phyloP scores from a whole-genome alignment of 2,113 vertebrate species.

The Sigmodon hispidus region DNA sequence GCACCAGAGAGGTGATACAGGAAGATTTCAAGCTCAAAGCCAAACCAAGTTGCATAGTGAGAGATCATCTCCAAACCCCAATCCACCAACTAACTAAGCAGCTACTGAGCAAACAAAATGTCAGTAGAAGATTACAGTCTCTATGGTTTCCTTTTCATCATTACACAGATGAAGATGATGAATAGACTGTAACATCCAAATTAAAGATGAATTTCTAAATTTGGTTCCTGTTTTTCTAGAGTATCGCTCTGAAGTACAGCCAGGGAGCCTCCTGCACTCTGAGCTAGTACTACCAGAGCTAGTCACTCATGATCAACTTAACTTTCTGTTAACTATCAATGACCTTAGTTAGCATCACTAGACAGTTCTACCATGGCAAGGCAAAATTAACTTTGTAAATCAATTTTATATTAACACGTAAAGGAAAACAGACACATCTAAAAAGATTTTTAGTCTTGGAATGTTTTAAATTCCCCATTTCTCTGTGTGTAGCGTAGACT shows the following conservation, averaged over 20 bases:
- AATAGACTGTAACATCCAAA: constrained; percentile 37
- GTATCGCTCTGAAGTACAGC: too few relatives aligned
- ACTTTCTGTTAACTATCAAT: constrained; percentile 12
- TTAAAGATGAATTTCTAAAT: background rate
- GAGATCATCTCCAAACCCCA: background rate
- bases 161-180: background rate
- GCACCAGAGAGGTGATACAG: background rate
- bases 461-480: background rate
- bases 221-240: background rate
- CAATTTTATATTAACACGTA: constrained; percentile 4
- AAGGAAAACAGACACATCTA: constrained; percentile 28
- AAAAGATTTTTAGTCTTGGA: constrained; percentile 19
- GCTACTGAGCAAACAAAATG: background rate
- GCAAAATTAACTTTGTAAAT: constrained; percentile 17
- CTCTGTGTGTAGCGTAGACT: background rate
- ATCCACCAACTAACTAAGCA: background rate
- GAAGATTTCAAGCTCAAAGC: background rate
- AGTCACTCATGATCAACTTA: background rate
- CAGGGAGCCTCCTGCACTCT: background rate
- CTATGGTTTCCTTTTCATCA: background rate
- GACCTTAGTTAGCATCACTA: background rate
- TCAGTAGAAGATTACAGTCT: background rate
- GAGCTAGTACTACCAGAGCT: background rate
- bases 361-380: background rate
- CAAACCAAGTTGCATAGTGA: background rate